A percentile compares a stretch with the other conserved stretches of the same genome.
Evolutionary conservation across 2,113 vertebrate species (phyloP).

Genomic region (Sarotherodon lohbergeri): DNA sequence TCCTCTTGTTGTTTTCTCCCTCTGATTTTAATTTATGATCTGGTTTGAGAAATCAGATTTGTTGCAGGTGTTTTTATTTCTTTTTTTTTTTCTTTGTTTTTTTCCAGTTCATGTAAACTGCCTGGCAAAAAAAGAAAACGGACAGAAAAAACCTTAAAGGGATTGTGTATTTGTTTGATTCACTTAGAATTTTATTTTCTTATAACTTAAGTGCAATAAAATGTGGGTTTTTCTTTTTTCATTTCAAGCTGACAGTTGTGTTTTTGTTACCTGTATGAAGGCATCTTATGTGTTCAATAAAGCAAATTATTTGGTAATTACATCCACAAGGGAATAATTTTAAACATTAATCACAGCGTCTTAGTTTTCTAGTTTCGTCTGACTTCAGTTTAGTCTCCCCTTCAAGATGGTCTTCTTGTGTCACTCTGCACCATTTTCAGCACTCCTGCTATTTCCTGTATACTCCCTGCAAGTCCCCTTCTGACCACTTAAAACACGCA

Average conservation of each 20-base stretch:
- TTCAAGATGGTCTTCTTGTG: neutral
- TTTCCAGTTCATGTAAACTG: constrained; percentile 96
- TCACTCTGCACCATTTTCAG: neutral
- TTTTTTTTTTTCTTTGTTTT: constrained; percentile 58
- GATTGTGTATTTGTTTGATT: constrained; percentile 99
- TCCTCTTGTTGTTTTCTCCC: constrained; percentile 74
- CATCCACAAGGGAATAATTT: constrained; percentile 25
- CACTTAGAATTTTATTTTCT: constrained; percentile 99
- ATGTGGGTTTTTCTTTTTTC: constrained; percentile 95
- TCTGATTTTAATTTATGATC: constrained; percentile 94
- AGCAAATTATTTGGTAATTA: constrained; percentile 63
- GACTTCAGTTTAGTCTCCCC: neutral
- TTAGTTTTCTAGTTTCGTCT: neutral
- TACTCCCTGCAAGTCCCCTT: neutral
- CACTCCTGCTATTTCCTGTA: neutral
- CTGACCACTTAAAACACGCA: neutral
- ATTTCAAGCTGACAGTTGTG: constrained; percentile 88
- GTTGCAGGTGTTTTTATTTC: constrained; percentile 81
- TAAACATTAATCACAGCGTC: neutral
- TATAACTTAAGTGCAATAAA: constrained; percentile 99
- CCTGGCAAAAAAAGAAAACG: constrained; percentile 86
- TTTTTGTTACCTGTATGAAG: constrained; percentile 74
- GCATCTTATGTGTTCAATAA: constrained; percentile 73
- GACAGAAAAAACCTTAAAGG: constrained; percentile 97
- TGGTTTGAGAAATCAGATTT: constrained; percentile 98